phyloP scores from a whole-genome alignment of 1,140 invertebrate species.

The Fopius arisanus region DNA sequence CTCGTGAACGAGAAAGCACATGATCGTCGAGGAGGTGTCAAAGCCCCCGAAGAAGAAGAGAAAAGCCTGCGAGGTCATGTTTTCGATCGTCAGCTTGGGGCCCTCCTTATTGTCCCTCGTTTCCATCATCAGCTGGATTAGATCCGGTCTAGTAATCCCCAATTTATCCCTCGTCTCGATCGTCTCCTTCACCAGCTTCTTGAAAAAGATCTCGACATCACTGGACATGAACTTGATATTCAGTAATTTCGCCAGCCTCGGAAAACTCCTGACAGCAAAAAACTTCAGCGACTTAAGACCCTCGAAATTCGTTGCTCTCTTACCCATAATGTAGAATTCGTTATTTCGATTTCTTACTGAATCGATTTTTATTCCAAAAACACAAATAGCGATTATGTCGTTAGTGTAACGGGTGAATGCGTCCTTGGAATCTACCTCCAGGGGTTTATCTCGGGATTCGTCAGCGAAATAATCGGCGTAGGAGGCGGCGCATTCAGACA shows the following conservation, averaged over 20 bases:
- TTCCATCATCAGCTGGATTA: slow-evolving; percentile 56
- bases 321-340: slow-evolving; percentile 61
- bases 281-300: background rate
- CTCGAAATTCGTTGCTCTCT: slow-evolving; percentile 38
- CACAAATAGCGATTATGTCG: slow-evolving; percentile 41
- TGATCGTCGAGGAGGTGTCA: slow-evolving; percentile 59
- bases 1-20: slow-evolving; percentile 55
- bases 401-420: slow-evolving; percentile 40
- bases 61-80: slow-evolving; percentile 11
- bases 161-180: slow-evolving; percentile 43
- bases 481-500: slow-evolving; percentile 39
- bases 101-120: slow-evolving; percentile 29
- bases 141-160: slow-evolving; percentile 43
- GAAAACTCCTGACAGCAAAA: background rate
- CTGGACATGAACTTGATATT: slow-evolving; percentile 3
- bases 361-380: slow-evolving; percentile 40
- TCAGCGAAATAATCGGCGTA: slow-evolving; percentile 30
- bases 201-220: slow-evolving; percentile 42
- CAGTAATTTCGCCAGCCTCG: background rate
- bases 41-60: slow-evolving; percentile 47
- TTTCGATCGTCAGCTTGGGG: background rate
- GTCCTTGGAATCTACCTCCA: slow-evolving; percentile 23
- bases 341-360: slow-evolving; percentile 56
- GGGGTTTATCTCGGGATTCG: background rate
- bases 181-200: slow-evolving; percentile 47